Evolutionary conservation across 2,113 vertebrate species (phyloP).

Genomic region (Syngnathus floridae): DNA sequence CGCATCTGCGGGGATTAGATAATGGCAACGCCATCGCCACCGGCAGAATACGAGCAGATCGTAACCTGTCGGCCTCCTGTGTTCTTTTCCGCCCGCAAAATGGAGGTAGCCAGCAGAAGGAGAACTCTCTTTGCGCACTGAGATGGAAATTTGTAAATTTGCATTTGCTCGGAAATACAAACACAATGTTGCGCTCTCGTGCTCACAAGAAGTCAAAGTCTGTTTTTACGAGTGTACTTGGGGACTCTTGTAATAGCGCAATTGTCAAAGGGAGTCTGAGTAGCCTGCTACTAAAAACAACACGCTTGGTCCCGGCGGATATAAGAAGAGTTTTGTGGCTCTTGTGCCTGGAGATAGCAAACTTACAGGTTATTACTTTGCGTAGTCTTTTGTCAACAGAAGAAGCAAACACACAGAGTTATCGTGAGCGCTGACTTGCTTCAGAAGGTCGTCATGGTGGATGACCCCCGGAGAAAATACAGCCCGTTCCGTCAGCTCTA

Average conservation of each 20-base stretch:
- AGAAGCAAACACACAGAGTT: background rate
- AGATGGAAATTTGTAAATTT: background rate
- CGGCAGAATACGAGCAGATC: conserved; percentile 31
- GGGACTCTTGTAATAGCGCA: conserved; percentile 11
- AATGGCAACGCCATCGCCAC: conserved; percentile 50
- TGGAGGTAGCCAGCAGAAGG: background rate
- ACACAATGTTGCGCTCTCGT: background rate
- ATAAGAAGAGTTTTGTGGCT: conserved; percentile 23
- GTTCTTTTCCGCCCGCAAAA: conserved; percentile 34
- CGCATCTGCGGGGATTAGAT: conserved; percentile 49
- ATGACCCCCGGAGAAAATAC: background rate
- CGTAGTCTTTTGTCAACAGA: conserved; percentile 10
- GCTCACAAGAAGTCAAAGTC: background rate
- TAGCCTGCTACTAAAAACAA: conserved; percentile 22
- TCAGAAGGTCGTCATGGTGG: background rate
- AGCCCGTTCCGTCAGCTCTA: background rate
- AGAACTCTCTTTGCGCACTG: too few species aligned
- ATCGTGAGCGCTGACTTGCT: background rate
- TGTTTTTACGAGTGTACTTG: conserved; percentile 6
- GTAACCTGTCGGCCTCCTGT: conserved; percentile 37
- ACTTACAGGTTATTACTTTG: conserved; percentile 34
- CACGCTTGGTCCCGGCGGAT: conserved; percentile 11
- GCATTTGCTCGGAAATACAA: background rate
- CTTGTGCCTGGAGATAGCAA: conserved; percentile 11
- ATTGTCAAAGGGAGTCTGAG: conserved; percentile 29